Evolutionary conservation across 2,888 invertebrate genomes (phyloP).

Genomic region (Agrochola macilenta): DNA sequence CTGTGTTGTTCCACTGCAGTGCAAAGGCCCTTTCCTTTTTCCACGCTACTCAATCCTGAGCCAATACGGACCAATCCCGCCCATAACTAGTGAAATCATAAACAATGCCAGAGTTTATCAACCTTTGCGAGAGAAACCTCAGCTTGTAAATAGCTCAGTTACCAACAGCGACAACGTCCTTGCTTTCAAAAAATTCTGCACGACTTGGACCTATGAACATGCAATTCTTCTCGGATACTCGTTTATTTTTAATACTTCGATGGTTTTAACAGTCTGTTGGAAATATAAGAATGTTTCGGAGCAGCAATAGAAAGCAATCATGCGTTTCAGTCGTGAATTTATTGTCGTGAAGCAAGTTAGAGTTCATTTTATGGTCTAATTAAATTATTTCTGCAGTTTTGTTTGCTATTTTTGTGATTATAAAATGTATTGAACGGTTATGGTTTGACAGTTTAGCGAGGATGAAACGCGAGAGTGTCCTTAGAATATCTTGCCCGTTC

Average conservation of each 20-base stretch:
- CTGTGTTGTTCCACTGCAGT: not conserved
- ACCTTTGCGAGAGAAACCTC: conserved; percentile 70
- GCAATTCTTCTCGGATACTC: not conserved
- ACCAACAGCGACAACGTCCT: conserved; percentile 73
- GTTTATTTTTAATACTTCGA: conserved; percentile 27
- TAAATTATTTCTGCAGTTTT: conserved; percentile 18
- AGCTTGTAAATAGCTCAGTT: conserved; percentile 67
- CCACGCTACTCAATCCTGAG: not conserved
- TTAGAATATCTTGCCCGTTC: not conserved
- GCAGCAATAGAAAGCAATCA: conserved; percentile 12
- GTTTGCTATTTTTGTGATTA: conserved; percentile 16
- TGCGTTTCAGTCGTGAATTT: not conserved
- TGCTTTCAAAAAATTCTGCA: conserved; percentile 76
- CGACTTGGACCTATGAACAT: conserved; percentile 21
- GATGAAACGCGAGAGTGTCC: not conserved
- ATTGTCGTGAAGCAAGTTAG: not conserved
- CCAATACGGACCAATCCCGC: not conserved
- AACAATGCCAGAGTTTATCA: conserved; percentile 47
- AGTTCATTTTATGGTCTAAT: conserved; percentile 3
- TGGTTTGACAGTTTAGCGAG: not conserved
- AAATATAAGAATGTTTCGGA: rapidly evolving
- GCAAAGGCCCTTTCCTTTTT: not conserved
- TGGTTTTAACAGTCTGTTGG: not conserved
- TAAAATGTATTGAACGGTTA: not conserved
- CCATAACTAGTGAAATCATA: not conserved